Conservation (phyloP, 2,113 vertebrate species). For the Siniperca knerii region DNA sequence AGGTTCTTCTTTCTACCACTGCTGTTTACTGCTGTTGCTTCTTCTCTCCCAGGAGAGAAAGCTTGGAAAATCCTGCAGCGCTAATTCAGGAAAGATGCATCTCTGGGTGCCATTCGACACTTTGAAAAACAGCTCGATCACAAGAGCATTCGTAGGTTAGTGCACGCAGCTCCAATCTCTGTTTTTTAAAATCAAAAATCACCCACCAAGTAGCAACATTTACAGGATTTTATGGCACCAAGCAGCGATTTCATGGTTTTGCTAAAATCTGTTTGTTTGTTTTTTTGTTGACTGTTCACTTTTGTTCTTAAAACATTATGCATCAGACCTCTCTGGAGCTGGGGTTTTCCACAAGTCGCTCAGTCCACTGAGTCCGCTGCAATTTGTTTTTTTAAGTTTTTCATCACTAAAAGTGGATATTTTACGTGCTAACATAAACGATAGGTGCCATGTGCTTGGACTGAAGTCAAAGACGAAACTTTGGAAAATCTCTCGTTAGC, state of each 20-base stretch:
- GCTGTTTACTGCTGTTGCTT: conserved; percentile 30
- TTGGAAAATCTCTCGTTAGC: too few species aligned
- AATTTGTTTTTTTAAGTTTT: too few species aligned
- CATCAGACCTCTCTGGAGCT: too few species aligned
- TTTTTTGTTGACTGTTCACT: too few species aligned
- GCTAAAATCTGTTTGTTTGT: background rate
- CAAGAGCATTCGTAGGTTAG: conserved; percentile 17
- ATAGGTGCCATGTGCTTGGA: too few species aligned
- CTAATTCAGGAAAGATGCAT: conserved; percentile 33
- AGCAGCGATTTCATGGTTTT: background rate
- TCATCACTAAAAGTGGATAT: too few species aligned
- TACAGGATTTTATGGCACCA: background rate
- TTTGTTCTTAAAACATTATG: too few species aligned
- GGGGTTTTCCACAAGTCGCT: too few species aligned
- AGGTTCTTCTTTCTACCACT: background rate
- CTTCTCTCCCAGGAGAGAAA: conserved; percentile 28
- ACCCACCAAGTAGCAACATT: background rate
- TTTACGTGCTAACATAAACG: too few species aligned
- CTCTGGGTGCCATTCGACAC: conserved; percentile 22
- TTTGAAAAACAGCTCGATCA: conserved; percentile 36
- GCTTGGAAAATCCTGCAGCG: conserved; percentile 39
- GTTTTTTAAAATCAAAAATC: background rate
- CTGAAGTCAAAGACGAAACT: too few species aligned
- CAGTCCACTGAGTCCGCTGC: too few species aligned
- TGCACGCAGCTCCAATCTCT: background rate